A percentile compares a stretch with the other conserved stretches of the same genome.
phyloP scores from a whole-genome alignment of 2,797 vertebrate genomes.

The Alexandromys oeconomus region DNA sequence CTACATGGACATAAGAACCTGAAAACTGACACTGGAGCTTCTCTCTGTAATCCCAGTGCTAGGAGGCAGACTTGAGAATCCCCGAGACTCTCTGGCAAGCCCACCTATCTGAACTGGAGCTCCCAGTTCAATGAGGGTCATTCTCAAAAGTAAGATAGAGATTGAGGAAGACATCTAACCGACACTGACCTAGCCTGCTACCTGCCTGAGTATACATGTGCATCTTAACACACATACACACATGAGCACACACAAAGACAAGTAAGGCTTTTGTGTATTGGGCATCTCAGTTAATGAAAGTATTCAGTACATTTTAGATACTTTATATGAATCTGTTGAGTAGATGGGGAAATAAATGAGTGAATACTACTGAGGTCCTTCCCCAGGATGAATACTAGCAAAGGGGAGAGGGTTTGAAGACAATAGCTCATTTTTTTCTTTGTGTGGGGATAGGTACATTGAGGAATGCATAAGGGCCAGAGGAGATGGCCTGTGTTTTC shows the following conservation, averaged over 20 bases:
- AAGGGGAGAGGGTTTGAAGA: background rate
- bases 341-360: background rate
- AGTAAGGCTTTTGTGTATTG: background rate
- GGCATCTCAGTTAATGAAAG: background rate
- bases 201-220: background rate
- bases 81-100: background rate
- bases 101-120: background rate
- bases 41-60: background rate
- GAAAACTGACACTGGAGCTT: background rate
- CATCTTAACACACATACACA: background rate
- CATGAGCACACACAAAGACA: background rate
- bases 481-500: background rate
- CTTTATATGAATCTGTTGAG: background rate
- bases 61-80: background rate
- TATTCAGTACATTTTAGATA: background rate
- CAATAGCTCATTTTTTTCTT: background rate
- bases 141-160: background rate
- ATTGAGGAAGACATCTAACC: background rate
- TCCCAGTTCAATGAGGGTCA: background rate
- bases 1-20: background rate
- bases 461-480: background rate
- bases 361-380: background rate
- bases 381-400: background rate
- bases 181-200: too few relatives aligned
- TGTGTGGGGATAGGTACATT: background rate